Base-by-base conservation (phyloP, 1,140 invertebrate genomes). In the Doryteuthis pealeii region DNA sequence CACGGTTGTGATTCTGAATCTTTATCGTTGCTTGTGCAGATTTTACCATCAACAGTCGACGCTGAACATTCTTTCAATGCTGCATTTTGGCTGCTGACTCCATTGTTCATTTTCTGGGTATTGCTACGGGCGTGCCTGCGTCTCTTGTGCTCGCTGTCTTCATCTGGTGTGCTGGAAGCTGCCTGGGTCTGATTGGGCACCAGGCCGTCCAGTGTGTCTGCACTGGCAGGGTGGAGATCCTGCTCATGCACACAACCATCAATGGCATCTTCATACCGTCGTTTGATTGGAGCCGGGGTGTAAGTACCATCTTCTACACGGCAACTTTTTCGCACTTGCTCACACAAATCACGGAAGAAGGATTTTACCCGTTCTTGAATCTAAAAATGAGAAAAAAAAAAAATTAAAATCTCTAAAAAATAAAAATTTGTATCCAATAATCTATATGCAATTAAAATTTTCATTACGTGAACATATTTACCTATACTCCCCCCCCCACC, bases 281-380 rank as follows among this genome's bases (percentile, higher is more conserved):
- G 73, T 67, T 82, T 82, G 10, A 81, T 80, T 22, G 81, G 80
- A 28, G 76, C 78, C 35, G 82, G 81, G 5, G 72, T 79, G 62
- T 80, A 82, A 22, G 70, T 58, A n/a, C 15, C 71, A 31, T 81
- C 82, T 62, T 79, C 77, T 18, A 70, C 43, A 5, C 74, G 76
- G 31, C 75, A 66, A 40, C 69, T 73, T 28, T 67, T 71, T 10
- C 49, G 69, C 68, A 82, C 54, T 69, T 75, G 71, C 54, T 77
- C 75, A 78, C 86, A 87, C n/a, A 88, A 76, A 74, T 88, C 87
- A 49, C 79, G 77, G 77, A 88, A 88, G 76, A 88, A 88, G 32
- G 78, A 80, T 33, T 81, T 76, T 30, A 82, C 86, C 72, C 86
- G 79, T 70, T 85, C 79, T 70, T 80, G 80, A 35, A 88, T 74